A percentile compares a stretch with the other conserved stretches of the same genome.
phyloP scores from a whole-genome alignment of 1,140 invertebrate genomes.

The Drosophila pallidifrons region DNA sequence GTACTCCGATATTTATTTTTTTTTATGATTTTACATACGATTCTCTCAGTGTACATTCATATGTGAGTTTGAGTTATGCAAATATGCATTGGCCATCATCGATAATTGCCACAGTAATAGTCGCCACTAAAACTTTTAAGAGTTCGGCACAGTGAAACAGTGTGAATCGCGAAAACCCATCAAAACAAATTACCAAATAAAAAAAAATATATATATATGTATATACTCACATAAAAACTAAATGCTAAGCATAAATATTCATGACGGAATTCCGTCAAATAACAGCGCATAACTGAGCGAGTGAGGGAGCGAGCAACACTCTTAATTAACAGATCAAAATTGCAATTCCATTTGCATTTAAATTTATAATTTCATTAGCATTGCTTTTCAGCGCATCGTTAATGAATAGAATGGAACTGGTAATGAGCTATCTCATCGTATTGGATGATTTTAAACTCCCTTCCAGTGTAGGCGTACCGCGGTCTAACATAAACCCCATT shows the following conservation, averaged over 20 bases:
- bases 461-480: not conserved
- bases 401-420: slow-evolving; percentile 23
- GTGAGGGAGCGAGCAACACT: slow-evolving; percentile 15
- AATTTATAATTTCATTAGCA: slow-evolving; percentile 39
- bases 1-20: too few relatives aligned
- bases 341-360: slow-evolving; percentile 65
- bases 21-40: too few relatives aligned
- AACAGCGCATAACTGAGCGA: slow-evolving; percentile 15
- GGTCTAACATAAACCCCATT: not conserved
- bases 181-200: slow-evolving; percentile 69
- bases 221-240: slow-evolving; percentile 12
- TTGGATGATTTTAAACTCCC: not conserved
- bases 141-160: slow-evolving; percentile 47
- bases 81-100: slow-evolving; percentile 56
- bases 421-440: not conserved
- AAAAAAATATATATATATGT: slow-evolving; percentile 20
- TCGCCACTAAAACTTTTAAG: slow-evolving; percentile 58
- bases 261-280: slow-evolving; percentile 65
- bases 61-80: slow-evolving; percentile 37
- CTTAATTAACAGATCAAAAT: slow-evolving; percentile 66
- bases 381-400: slow-evolving; percentile 4
- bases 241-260: slow-evolving; percentile 65
- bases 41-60: too few relatives aligned
- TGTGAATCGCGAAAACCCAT: slow-evolving; percentile 39
- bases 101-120: slow-evolving; percentile 51